Evolutionary conservation across 1,140 invertebrate genomes (phyloP).

Genomic region (Lepidurus apus): DNA sequence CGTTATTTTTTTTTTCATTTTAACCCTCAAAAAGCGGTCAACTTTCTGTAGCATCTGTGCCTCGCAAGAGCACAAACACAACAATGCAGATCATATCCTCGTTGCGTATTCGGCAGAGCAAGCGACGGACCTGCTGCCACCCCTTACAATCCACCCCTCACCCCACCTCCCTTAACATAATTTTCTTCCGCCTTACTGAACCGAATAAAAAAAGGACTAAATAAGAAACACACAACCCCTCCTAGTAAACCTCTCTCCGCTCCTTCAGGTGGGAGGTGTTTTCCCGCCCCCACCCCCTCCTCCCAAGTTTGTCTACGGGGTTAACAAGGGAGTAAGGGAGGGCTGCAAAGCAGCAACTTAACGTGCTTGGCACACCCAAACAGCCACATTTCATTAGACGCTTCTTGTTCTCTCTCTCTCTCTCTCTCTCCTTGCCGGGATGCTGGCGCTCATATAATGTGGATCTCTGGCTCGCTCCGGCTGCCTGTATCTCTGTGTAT

Average conservation of each 20-base stretch:
- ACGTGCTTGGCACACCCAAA: conserved; percentile 20
- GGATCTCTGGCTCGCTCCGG: not conserved
- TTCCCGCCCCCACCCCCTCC: not conserved
- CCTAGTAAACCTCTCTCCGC: not conserved
- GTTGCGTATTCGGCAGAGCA: not conserved
- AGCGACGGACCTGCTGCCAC: not conserved
- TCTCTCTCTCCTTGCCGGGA: not conserved
- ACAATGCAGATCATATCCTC: not conserved
- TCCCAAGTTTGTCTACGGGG: not conserved
- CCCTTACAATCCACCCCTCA: not conserved
- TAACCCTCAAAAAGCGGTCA: not conserved
- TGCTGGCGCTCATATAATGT: conserved; percentile 5
- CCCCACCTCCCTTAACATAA: not conserved
- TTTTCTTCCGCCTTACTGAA: not conserved
- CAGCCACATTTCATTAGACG: conserved; percentile 15
- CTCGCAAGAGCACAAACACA: not conserved
- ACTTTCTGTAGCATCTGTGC: not conserved
- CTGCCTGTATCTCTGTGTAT: not conserved
- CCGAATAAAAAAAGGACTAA: conserved; percentile 5
- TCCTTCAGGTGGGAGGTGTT: conserved; percentile 18
- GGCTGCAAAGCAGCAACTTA: not conserved
- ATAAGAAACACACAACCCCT: conserved; percentile 1
- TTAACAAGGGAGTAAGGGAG: not conserved
- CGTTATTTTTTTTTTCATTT: not conserved
- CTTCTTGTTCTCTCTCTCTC: not conserved